Evolutionary conservation across 2,113 vertebrate species (phyloP).

Genomic region (Cheilinus undulatus): DNA sequence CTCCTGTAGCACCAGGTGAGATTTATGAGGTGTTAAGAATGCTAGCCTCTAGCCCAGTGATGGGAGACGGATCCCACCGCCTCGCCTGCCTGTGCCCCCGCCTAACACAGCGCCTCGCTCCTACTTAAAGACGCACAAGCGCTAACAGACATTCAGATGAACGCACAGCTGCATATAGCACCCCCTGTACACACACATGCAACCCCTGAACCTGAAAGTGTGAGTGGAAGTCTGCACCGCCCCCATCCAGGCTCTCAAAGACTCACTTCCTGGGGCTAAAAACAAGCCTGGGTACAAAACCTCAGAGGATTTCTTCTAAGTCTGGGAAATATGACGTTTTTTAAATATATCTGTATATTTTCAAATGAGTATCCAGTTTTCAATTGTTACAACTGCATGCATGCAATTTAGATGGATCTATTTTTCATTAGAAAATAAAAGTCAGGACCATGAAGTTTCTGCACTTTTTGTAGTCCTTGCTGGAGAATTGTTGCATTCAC

Average conservation of each 20-base stretch:
- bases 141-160: constrained; percentile 12
- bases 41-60: constrained; percentile 69
- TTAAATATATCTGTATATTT: too few species aligned
- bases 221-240: constrained; percentile 53
- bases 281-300: constrained; percentile 51
- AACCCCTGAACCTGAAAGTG: constrained; percentile 62
- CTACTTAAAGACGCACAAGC: constrained; percentile 28
- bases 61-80: constrained; percentile 58
- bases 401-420: too few species aligned
- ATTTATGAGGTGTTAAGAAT: constrained; percentile 83
- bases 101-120: constrained; percentile 46
- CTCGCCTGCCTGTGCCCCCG: constrained; percentile 6
- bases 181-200: neutral
- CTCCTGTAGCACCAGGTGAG: constrained; percentile 75
- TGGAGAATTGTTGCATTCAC: too few species aligned
- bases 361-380: too few species aligned
- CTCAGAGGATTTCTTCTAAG: too few species aligned
- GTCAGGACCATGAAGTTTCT: too few species aligned
- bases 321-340: too few species aligned
- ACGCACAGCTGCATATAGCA: neutral
- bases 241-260: constrained; percentile 36
- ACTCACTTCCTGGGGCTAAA: constrained; percentile 42
- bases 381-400: too few species aligned
- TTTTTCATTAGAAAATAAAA: too few species aligned
- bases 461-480: too few species aligned